Percentiles rank a stretch among this genome's conserved stretches.
Evolutionary conservation across 2,888 invertebrate species (phyloP).

Genomic region (Resseliella maxima): DNA sequence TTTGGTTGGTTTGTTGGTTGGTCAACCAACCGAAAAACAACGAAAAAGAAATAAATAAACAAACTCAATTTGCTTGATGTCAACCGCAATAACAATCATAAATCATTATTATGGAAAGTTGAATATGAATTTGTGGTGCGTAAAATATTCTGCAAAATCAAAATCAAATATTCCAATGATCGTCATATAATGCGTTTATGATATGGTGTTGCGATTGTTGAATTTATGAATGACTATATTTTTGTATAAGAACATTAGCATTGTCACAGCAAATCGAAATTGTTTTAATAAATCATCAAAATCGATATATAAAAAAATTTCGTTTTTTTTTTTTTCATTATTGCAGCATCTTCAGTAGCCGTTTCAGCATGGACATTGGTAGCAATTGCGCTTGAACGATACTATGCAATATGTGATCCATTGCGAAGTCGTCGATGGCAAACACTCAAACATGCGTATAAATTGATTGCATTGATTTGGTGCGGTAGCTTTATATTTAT

Average conservation of each 20-base stretch:
- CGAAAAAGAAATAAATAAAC: background rate
- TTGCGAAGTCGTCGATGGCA: conserved; percentile 80
- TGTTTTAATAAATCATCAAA: conserved; percentile 5
- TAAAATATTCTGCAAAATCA: background rate
- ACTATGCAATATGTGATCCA: conserved; percentile 83
- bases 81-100: background rate
- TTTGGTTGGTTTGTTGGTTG: too few relatives aligned
- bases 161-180: background rate
- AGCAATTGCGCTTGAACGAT: conserved; percentile 81
- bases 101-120: background rate
- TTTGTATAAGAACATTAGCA: background rate
- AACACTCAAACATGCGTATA: conserved; percentile 79
- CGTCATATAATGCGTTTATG: background rate
- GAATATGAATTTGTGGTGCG: too few relatives aligned
- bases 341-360: conserved; percentile 78
- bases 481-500: conserved; percentile 74
- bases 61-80: background rate
- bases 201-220: background rate
- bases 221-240: background rate
- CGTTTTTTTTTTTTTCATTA: too few relatives aligned
- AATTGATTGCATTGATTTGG: conserved; percentile 76
- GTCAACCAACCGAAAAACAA: too few relatives aligned
- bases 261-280: too few relatives aligned
- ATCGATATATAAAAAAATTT: background rate
- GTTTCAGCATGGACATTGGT: conserved; percentile 83